These are phyloP conservation scores for Phalanger gymnotis DNA, from an alignment of 2,797 vertebrate species.

Conservation along the genomic window DNA sequence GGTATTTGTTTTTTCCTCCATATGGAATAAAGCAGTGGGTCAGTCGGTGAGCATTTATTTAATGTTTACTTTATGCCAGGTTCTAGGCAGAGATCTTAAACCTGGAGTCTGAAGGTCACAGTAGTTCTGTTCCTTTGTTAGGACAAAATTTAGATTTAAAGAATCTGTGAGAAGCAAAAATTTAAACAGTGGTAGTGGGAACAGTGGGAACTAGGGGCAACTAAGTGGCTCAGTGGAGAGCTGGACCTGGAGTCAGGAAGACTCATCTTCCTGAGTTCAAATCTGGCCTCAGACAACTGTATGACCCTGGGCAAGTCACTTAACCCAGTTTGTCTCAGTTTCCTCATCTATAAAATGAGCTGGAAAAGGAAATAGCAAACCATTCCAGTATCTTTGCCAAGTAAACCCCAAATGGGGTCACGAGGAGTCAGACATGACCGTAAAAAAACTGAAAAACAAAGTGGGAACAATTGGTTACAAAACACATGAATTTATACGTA, in stretches of 20 bases:
- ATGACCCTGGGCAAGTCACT: too few relatives aligned
- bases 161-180: neutral
- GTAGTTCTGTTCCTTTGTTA: neutral
- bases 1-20: neutral
- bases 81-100: neutral
- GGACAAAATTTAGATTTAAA: neutral
- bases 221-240: neutral
- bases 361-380: too few relatives aligned
- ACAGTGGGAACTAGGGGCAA: neutral
- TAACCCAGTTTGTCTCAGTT: too few relatives aligned
- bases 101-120: neutral
- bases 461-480: neutral
- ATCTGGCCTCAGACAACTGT: too few relatives aligned
- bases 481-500: neutral
- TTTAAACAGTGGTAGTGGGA: neutral
- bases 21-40: neutral
- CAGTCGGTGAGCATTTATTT: neutral
- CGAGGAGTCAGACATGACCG: too few relatives aligned
- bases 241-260: too few relatives aligned
- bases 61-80: neutral
- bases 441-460: neutral
- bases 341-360: too few relatives aligned
- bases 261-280: too few relatives aligned
- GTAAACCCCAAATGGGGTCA: too few relatives aligned
- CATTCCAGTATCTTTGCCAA: too few relatives aligned